Evolutionary conservation across 2,797 vertebrate species (phyloP).

Genomic region (Botia kubotai): DNA sequence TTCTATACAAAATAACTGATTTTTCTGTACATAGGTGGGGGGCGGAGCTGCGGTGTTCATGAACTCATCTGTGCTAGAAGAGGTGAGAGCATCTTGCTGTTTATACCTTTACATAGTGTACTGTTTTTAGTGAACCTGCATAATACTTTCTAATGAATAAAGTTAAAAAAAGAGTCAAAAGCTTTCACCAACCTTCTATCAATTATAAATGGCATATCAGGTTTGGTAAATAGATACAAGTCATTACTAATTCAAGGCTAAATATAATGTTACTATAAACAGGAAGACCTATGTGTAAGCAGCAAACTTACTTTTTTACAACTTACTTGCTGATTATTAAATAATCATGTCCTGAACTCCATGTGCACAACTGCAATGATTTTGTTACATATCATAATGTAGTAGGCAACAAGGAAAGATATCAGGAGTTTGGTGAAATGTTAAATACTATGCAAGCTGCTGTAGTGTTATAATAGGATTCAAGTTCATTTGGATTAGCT

Average conservation of each 20-base stretch:
- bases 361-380: background rate
- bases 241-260: constrained; percentile 50
- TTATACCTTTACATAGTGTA: background rate
- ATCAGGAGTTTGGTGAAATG: background rate
- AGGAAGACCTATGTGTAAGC: constrained; percentile 49
- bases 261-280: constrained; percentile 32
- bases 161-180: background rate
- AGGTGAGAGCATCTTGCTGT: constrained; percentile 79
- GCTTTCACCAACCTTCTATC: constrained; percentile 45
- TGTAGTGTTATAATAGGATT: too few species aligned
- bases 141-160: background rate
- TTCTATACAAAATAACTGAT: background rate
- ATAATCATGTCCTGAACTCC: constrained; percentile 53
- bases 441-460: too few species aligned
- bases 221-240: constrained; percentile 63
- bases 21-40: constrained; percentile 83
- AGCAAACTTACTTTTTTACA: constrained; percentile 20
- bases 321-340: constrained; percentile 51
- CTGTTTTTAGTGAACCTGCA: too few species aligned
- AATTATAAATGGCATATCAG: constrained; percentile 77
- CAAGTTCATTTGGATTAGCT: background rate
- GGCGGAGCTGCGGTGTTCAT: constrained; percentile 94
- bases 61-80: constrained; percentile 96
- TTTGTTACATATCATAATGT: constrained; percentile 25
- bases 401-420: background rate